Evolutionary conservation across 2,113 vertebrate genomes (phyloP).

Genomic region (Megalops atlanticus): DNA sequence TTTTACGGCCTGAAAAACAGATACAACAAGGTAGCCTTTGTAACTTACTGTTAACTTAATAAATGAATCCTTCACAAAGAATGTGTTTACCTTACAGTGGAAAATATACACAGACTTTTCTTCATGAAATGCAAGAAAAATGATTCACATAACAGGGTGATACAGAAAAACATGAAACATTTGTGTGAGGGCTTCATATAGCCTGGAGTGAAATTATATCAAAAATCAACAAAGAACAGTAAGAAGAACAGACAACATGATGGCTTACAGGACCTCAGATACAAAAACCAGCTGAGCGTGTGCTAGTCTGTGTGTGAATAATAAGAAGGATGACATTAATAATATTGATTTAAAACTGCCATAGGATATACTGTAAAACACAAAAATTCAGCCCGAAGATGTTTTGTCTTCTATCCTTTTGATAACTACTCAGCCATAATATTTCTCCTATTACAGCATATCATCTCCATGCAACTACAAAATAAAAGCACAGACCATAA

Average conservation of each 20-base stretch:
- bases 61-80: neutral
- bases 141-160: constrained; percentile 26
- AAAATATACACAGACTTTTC: neutral
- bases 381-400: constrained; percentile 26
- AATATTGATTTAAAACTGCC: neutral
- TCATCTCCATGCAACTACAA: neutral
- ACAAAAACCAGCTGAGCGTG: neutral
- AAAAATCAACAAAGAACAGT: neutral
- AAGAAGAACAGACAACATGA: neutral
- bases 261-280: neutral
- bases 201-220: constrained; percentile 8
- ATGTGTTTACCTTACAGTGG: neutral
- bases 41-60: no score
- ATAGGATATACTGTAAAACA: neutral
- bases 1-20: neutral
- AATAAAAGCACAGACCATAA: neutral
- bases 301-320: neutral
- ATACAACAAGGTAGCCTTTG: neutral
- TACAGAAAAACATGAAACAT: constrained; percentile 2
- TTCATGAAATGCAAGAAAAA: constrained; percentile 5
- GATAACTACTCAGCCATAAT: neutral
- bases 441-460: neutral
- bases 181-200: neutral
- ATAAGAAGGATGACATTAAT: neutral
- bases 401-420: neutral